Percentiles rank a stretch among this genome's conserved stretches.
Conservation (phyloP, 37 sponge, comb jelly and placozoan species). For the Crambe crambe region DNA sequence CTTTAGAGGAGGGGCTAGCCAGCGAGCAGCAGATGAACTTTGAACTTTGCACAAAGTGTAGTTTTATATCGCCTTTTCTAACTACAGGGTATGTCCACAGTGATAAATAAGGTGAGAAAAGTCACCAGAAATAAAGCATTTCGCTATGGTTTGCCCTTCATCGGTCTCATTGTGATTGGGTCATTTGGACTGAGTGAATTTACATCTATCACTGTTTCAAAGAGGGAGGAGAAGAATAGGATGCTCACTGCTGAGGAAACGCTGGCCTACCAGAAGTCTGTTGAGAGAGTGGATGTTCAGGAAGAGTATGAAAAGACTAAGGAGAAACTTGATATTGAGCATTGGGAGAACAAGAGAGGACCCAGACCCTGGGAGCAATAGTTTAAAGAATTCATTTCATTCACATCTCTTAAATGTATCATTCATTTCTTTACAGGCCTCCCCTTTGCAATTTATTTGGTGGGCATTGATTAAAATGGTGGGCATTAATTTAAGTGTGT, state of each 20-base stretch:
- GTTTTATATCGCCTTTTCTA: too few species aligned
- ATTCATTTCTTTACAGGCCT: not conserved
- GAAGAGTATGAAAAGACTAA: slow-evolving; percentile 49
- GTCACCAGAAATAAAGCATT: slow-evolving; percentile 16
- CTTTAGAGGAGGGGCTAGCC: not conserved
- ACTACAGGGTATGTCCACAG: not conserved
- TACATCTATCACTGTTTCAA: slow-evolving; percentile 58
- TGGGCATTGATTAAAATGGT: too few species aligned
- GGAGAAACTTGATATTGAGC: slow-evolving; percentile 60
- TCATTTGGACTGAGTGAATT: slow-evolving; percentile 80
- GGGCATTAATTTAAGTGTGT: too few species aligned
- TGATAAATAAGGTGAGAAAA: not conserved
- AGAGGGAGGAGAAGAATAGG: slow-evolving; percentile 75
- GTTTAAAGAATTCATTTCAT: not conserved
- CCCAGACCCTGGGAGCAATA: slow-evolving; percentile 64
- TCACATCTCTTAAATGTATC: not conserved
- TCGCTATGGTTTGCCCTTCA: slow-evolving; percentile 53
- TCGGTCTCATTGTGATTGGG: slow-evolving; percentile 61
- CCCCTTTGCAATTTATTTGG: slow-evolving; percentile 7
- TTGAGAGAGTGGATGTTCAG: slow-evolving; percentile 43
- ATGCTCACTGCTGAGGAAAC: slow-evolving; percentile 69
- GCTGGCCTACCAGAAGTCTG: slow-evolving; percentile 58
- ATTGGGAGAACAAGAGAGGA: slow-evolving; percentile 85
- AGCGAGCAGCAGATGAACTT: not conserved
- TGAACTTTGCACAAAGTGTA: not conserved